A percentile compares a stretch with the other conserved stretches of the same genome.
phyloP scores from a whole-genome alignment of 1,140 invertebrate species.

The Andricus grossulariae region DNA sequence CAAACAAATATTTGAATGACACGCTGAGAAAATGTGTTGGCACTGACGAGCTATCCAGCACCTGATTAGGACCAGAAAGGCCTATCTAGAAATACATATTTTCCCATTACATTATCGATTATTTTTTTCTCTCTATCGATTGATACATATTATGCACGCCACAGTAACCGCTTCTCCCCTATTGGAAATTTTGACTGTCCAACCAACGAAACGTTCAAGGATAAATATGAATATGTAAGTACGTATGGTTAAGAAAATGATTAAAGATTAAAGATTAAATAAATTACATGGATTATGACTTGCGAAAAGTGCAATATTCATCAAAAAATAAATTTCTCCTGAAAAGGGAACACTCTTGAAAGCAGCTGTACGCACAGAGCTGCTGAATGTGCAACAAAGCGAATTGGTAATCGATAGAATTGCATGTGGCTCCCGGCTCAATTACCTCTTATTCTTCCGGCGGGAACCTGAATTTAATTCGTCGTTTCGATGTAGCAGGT shows the following conservation, averaged over 20 bases:
- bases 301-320: background rate
- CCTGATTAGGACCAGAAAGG: too few species aligned
- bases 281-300: background rate
- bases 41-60: too few species aligned
- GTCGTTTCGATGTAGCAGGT: constrained; percentile 13
- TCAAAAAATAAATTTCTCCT: background rate
- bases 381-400: constrained; percentile 25
- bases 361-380: background rate
- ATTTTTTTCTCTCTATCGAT: too few species aligned
- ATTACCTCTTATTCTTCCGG: constrained; percentile 25
- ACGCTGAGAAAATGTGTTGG: too few species aligned
- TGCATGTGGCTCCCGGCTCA: constrained; percentile 15
- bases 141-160: too few species aligned
- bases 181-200: too few species aligned
- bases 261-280: background rate
- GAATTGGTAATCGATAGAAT: constrained; percentile 21
- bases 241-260: background rate
- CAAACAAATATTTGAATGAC: too few species aligned
- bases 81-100: too few species aligned
- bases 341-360: background rate
- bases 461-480: constrained; percentile 33
- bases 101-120: too few species aligned
- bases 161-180: too few species aligned
- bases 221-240: too few species aligned
- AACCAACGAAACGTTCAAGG: too few species aligned